Percentiles rank a stretch among this genome's conserved stretches.
These are phyloP conservation scores for Heliconius melpomene DNA, from an alignment of 1,140 invertebrate species.

Conservation along the genomic window DNA sequence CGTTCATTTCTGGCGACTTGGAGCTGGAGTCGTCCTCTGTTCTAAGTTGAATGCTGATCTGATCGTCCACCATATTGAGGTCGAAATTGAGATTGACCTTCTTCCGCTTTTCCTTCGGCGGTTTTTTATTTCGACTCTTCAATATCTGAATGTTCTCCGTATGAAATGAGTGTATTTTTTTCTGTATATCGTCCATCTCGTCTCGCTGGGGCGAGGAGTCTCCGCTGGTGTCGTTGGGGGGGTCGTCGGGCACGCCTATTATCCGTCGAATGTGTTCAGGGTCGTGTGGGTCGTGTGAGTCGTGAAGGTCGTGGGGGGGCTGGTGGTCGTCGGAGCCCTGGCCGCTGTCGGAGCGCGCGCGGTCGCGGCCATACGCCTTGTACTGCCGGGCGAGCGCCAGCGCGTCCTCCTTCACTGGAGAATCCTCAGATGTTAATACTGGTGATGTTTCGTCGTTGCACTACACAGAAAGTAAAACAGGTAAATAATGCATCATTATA, in stretches of 20 bases:
- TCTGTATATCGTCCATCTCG: conserved; percentile 83
- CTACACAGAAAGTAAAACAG: conserved; percentile 46
- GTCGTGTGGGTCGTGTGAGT: conserved; percentile 65
- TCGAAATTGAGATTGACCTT: conserved; percentile 80
- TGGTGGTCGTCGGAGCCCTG: conserved; percentile 72
- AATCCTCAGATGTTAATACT: conserved; percentile 71
- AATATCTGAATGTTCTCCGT: conserved; percentile 82
- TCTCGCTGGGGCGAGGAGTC: conserved; percentile 79
- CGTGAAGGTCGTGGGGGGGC: conserved; percentile 57
- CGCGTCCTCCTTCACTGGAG: conserved; percentile 70
- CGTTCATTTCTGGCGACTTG: conserved; percentile 61
- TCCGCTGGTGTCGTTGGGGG: conserved; percentile 76
- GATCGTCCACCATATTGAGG: conserved; percentile 79
- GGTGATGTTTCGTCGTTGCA: conserved; percentile 73
- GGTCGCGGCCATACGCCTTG: conserved; percentile 67
- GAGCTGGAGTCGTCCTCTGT: conserved; percentile 62
- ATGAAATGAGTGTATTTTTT: conserved; percentile 83
- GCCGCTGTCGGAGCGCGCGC: conserved; percentile 70
- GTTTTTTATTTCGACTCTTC: conserved; percentile 83
- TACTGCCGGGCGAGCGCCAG: conserved; percentile 58
- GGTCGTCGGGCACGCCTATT: conserved; percentile 61
- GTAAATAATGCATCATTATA: background rate
- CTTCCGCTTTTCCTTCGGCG: conserved; percentile 79
- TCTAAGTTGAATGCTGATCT: conserved; percentile 77
- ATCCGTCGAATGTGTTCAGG: conserved; percentile 70